Evolutionary conservation across 2,888 invertebrate genomes (phyloP).

Genomic region (Aporophyla nigra): DNA sequence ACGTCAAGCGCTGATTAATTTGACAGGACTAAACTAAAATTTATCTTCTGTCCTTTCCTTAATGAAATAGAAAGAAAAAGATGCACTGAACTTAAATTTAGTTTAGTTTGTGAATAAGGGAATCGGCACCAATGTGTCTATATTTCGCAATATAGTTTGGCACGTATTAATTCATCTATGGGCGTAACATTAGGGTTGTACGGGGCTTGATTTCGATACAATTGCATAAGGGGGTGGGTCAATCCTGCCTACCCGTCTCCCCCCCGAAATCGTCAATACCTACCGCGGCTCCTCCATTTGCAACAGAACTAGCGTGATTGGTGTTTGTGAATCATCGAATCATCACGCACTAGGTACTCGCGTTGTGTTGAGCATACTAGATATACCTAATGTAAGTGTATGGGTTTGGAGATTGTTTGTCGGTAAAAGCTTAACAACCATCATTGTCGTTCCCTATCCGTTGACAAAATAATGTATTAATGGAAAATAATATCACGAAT

Average conservation of each 20-base stretch:
- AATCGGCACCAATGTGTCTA: too few relatives aligned
- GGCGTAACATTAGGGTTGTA: constrained; percentile 30
- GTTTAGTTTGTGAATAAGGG: too few relatives aligned
- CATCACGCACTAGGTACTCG: constrained; percentile 13
- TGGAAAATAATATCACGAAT: neutral
- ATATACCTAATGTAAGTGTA: neutral
- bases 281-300: constrained; percentile 26
- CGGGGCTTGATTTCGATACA: constrained; percentile 20
- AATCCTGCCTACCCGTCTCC: neutral
- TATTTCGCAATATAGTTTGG: neutral
- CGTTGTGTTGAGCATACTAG: neutral
- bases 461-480: neutral
- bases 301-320: constrained; percentile 40
- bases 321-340: constrained; percentile 50
- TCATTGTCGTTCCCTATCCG: neutral
- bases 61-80: too few relatives aligned
- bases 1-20: too few relatives aligned
- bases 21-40: too few relatives aligned
- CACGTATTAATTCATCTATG: constrained; percentile 5
- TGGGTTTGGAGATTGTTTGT: neutral
- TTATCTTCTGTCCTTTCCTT: too few relatives aligned
- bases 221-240: constrained; percentile 28
- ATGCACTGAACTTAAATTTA: too few relatives aligned
- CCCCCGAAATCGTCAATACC: constrained; percentile 32
- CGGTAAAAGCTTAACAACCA: neutral